Evolutionary conservation across 2,113 vertebrate species (phyloP).

Genomic region (Lagopus leucura): DNA sequence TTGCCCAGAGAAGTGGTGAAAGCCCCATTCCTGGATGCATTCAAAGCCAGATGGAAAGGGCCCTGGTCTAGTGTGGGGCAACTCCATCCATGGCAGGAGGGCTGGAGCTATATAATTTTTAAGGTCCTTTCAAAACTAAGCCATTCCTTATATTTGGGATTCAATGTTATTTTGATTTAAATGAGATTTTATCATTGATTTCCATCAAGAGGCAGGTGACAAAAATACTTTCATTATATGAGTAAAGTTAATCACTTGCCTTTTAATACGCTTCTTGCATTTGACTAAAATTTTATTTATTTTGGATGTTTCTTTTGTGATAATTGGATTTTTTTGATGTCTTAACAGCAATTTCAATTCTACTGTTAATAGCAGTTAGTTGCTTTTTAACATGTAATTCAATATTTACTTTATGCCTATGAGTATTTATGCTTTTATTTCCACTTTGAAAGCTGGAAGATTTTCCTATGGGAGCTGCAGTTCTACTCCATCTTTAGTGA

Average conservation of each 20-base stretch:
- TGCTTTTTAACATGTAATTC: background rate
- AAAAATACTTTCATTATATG: background rate
- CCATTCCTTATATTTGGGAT: too few relatives aligned
- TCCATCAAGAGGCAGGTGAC: background rate
- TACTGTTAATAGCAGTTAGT: background rate
- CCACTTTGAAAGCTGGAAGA: slow-evolving; percentile 15
- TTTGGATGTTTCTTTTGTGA: background rate
- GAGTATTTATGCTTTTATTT: background rate
- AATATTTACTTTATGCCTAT: background rate
- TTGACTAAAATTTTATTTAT: background rate
- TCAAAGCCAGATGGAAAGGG: too few relatives aligned
- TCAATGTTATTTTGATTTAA: background rate
- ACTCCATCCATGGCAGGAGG: too few relatives aligned
- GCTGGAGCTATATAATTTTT: too few relatives aligned
- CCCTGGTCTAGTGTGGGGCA: too few relatives aligned
- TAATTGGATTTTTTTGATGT: background rate
- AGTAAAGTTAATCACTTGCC: background rate
- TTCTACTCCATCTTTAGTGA: background rate
- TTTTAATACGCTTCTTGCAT: background rate
- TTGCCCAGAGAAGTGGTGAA: too few relatives aligned
- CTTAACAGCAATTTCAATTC: background rate
- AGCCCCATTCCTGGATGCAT: too few relatives aligned
- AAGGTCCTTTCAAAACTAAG: too few relatives aligned
- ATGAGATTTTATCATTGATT: background rate
- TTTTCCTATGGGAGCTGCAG: background rate